phyloP scores from a whole-genome alignment of 2,888 invertebrate genomes.

The Oeneis ivallda region DNA sequence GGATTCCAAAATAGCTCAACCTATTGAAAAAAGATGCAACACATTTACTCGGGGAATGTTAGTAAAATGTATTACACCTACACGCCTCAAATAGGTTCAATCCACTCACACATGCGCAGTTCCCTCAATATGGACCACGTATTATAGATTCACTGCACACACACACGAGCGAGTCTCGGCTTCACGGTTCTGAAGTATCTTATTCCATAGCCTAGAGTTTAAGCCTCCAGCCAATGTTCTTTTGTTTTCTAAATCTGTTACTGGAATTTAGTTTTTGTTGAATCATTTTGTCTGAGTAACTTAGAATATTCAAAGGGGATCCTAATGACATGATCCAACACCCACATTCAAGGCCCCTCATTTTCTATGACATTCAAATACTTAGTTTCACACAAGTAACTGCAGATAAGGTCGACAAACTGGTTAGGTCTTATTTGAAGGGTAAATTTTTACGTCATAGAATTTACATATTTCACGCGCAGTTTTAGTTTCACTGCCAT shows the following conservation, averaged over 20 bases:
- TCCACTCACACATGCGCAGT: constrained; percentile 9
- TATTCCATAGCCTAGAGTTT: constrained; percentile 2
- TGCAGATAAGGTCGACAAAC: too few relatives aligned
- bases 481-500: too few relatives aligned
- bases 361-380: background rate
- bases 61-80: constrained; percentile 15
- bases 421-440: too few relatives aligned
- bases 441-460: too few relatives aligned
- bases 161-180: constrained; percentile 5
- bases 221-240: too few relatives aligned
- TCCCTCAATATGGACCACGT: constrained; percentile 8
- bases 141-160: background rate
- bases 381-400: too few relatives aligned
- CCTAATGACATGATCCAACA: background rate
- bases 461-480: too few relatives aligned
- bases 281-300: background rate
- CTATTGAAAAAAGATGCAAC: constrained; percentile 2
- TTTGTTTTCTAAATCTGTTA: constrained; percentile 7
- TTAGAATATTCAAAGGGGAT: background rate
- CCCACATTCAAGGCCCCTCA: background rate
- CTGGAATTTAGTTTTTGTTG: background rate
- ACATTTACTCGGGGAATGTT: constrained; percentile 7
- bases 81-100: constrained; percentile 7
- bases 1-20: background rate
- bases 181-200: constrained; percentile 17